Percentiles rank a stretch among this genome's conserved stretches.
Evolutionary conservation across 2,113 vertebrate species (phyloP).

Genomic region (Struthio camelus): DNA sequence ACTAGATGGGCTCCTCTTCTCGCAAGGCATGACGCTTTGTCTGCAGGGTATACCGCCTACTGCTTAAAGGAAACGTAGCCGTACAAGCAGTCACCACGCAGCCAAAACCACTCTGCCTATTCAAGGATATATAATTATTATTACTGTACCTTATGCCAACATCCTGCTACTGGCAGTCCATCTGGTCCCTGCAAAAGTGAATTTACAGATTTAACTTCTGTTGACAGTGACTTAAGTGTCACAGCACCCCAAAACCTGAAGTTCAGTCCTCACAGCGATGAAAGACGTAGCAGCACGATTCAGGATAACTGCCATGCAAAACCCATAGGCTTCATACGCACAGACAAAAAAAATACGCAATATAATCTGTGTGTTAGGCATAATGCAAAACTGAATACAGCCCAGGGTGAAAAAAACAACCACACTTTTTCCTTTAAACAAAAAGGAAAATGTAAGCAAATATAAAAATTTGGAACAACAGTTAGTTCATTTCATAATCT

Average conservation of each 20-base stretch:
- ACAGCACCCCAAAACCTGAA: background rate
- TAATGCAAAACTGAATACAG: background rate
- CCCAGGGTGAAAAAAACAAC: background rate
- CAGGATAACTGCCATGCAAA: slow-evolving; percentile 5
- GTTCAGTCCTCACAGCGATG: background rate
- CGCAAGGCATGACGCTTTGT: accelerated
- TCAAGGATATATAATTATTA: background rate
- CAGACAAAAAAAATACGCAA: background rate
- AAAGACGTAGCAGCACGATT: background rate
- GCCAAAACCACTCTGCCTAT: background rate
- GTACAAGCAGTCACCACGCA: background rate
- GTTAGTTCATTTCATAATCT: background rate
- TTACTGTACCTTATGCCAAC: slow-evolving; percentile 92
- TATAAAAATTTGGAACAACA: background rate
- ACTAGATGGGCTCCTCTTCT: background rate
- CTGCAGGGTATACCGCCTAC: background rate
- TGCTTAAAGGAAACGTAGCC: background rate
- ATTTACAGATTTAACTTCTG: background rate
- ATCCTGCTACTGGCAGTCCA: slow-evolving; percentile 92
- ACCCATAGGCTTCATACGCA: background rate
- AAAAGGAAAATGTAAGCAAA: background rate
- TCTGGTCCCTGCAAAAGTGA: slow-evolving; percentile 87
- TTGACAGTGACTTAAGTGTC: background rate
- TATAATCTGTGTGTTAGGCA: background rate
- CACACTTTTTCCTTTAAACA: background rate